Evolutionary conservation across 2,888 invertebrate species (phyloP).

Genomic region (Patella pellucida): DNA sequence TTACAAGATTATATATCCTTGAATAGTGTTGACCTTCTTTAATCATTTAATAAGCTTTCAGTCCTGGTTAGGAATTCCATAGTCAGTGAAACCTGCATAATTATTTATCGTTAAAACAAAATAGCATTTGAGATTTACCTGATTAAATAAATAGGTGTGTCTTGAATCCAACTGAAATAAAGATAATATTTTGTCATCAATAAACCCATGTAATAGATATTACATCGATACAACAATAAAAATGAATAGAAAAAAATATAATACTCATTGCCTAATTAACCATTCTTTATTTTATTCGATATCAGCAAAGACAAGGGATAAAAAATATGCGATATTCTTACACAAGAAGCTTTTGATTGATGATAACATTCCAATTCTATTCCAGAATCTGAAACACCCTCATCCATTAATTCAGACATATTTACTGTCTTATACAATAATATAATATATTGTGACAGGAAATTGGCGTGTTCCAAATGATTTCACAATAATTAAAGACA

Average conservation of each 20-base stretch:
- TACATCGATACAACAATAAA: background rate
- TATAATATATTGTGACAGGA: too few species aligned
- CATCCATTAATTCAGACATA: too few species aligned
- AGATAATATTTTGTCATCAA: slow-evolving; percentile 15
- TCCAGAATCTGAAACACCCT: too few species aligned
- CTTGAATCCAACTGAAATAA: slow-evolving; percentile 66
- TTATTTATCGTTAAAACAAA: too few species aligned
- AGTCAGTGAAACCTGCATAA: too few species aligned
- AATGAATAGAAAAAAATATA: background rate
- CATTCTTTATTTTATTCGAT: too few species aligned
- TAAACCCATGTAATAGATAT: background rate
- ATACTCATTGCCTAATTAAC: too few species aligned
- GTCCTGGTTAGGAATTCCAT: background rate
- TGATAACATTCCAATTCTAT: background rate
- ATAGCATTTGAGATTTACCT: slow-evolving; percentile 42
- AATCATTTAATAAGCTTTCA: background rate
- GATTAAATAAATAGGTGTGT: slow-evolving; percentile 63
- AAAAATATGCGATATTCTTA: background rate
- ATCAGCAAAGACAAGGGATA: background rate
- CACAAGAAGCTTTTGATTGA: background rate
- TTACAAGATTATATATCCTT: background rate
- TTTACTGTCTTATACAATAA: too few species aligned
- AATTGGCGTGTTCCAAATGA: too few species aligned
- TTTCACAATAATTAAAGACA: too few species aligned
- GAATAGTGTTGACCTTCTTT: too few species aligned